Percentiles rank a stretch among this genome's conserved stretches.
phyloP scores from a whole-genome alignment of 2,113 vertebrate species.

The Chamaea fasciata region DNA sequence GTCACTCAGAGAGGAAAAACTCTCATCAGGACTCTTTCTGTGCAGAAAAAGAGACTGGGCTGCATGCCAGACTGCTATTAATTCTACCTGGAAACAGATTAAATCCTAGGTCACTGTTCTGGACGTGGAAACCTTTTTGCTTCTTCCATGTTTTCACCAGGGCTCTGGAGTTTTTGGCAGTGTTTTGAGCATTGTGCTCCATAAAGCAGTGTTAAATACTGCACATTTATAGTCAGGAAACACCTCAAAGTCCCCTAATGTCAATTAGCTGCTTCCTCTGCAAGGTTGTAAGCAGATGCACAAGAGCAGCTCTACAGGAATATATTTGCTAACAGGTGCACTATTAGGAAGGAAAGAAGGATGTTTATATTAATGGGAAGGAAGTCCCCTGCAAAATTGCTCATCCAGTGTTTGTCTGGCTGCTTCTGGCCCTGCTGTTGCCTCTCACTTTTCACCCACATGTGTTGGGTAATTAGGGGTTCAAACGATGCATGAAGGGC shows the following conservation, averaged over 20 bases:
- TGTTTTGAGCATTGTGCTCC: conserved; percentile 29
- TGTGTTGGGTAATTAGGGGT: conserved; percentile 33
- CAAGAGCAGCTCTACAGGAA: neutral
- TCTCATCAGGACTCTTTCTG: neutral
- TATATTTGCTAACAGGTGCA: conserved; percentile 41
- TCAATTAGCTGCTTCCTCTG: conserved; percentile 56
- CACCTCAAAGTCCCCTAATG: conserved; percentile 48
- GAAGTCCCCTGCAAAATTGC: neutral
- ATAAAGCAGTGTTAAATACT: conserved; percentile 43
- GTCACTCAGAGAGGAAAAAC: neutral
- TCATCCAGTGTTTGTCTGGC: neutral
- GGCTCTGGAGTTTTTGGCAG: conserved; percentile 3
- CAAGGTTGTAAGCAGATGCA: neutral
- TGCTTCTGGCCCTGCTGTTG: neutral
- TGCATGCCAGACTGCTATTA: conserved; percentile 17
- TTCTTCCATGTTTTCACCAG: neutral
- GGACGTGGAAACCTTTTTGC: conserved; percentile 4
- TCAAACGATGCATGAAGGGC: conserved; percentile 23
- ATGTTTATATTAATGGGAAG: conserved; percentile 20
- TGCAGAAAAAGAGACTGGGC: neutral
- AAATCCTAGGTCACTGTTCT: conserved; percentile 28
- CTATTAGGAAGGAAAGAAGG: conserved; percentile 6
- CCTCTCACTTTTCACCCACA: conserved; percentile 37
- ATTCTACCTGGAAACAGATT: conserved; percentile 50
- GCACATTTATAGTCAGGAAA: conserved; percentile 31